These are phyloP conservation scores for Perizoma flavofasciatum DNA, from an alignment of 2,888 invertebrate genomes.

Conservation along the genomic window DNA sequence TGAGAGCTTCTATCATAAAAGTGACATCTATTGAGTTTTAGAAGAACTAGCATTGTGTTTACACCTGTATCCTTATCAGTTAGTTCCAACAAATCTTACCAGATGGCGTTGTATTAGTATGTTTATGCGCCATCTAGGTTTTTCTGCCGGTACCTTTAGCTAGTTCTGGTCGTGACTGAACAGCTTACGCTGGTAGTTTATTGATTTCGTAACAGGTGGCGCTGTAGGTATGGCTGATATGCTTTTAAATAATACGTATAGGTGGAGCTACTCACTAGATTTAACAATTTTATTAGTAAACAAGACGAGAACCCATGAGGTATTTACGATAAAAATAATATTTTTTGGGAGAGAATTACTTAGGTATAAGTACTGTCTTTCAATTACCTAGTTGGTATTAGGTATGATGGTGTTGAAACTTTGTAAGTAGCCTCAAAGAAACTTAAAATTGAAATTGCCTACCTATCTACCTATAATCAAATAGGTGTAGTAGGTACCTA, in stretches of 20 bases:
- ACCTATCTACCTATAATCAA: too few relatives aligned
- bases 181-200: background rate
- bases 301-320: too few relatives aligned
- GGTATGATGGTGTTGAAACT: too few relatives aligned
- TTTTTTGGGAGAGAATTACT: too few relatives aligned
- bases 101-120: constrained; percentile 39
- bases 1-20: constrained; percentile 3
- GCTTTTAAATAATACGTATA: background rate
- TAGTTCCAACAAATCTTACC: constrained; percentile 2
- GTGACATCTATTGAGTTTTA: constrained; percentile 39
- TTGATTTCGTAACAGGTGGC: constrained; percentile 35
- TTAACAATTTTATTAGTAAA: background rate
- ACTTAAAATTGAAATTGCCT: too few relatives aligned
- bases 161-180: too few relatives aligned
- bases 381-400: too few relatives aligned
- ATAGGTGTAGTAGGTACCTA: too few relatives aligned
- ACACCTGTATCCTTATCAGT: background rate
- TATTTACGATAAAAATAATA: background rate
- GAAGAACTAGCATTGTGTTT: background rate
- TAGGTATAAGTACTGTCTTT: too few relatives aligned
- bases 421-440: too few relatives aligned
- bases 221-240: constrained; percentile 9
- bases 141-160: background rate
- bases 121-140: constrained; percentile 14
- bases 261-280: constrained; percentile 9